Evolutionary conservation across 1,140 invertebrate genomes (phyloP), one percentile per base, ranked within the genome.

Genomic region (Temnothorax nylanderi): DNA sequence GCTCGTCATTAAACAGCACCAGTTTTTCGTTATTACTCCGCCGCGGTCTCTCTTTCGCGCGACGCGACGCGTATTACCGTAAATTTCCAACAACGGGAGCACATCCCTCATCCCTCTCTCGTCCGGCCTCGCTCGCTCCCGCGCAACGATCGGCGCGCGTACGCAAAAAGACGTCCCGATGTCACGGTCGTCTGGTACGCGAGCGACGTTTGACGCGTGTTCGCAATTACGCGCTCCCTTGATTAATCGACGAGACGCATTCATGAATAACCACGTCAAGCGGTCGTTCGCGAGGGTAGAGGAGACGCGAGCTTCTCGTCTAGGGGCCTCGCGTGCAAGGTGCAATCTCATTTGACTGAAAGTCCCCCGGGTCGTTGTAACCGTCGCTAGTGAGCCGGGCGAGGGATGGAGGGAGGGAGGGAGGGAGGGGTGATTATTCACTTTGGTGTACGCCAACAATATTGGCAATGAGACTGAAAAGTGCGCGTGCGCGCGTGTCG

Each of bases 121-220:
- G 21, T 13, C 0, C 32, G 2, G 4, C n/a, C 26, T 16, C 58
- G 11, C 10, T 44, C 74, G 54, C 16, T 51, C 34, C 65, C 37
- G 75, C 32, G 21, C 21, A 21, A 18, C 41, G 44, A 78, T 47
- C 74, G 3, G 8, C 13, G 32, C 62, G 44, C 11, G 21, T 21
- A 26, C 37, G 4, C 0, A 49, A 58, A 84, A 74, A 60, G 41
- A 60, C 67, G 16, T 34, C n/a, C 37, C 74, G 58, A 74, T 74
- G 84, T 65, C 60, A 65, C 21, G 77, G 71, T 65, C 71, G 58
- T 71, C 69, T 54, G 34, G n/a, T 58, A 10, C 18, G 54, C 85
- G 51, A 86, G 87, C 71, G 74, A 86, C 65, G 49, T 56, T 65
- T 84, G 80, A 84, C 80, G 80, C 80, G 80, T 84, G 80, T 74